Evolutionary conservation across 2,797 vertebrate species (phyloP).

Genomic region (Pipistrellus pygmaeus): DNA sequence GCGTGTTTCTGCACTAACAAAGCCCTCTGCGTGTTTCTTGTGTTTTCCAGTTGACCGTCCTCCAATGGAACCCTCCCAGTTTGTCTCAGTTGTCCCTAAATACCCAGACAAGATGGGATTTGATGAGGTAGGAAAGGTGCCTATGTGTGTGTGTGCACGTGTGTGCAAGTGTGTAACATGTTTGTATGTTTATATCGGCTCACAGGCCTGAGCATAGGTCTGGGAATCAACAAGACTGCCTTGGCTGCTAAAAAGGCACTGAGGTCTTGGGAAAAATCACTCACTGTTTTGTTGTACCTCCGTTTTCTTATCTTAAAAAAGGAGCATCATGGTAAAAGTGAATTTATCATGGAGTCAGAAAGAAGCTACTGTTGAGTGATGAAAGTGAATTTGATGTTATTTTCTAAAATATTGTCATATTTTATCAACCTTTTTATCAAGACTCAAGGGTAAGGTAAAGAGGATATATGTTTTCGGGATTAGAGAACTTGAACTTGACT

Average conservation of each 20-base stretch:
- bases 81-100: conserved; percentile 88
- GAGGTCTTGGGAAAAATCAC: neutral
- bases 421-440: conserved; percentile 2
- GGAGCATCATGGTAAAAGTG: neutral
- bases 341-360: neutral
- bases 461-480: neutral
- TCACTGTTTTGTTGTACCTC: neutral
- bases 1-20: conserved; percentile 13
- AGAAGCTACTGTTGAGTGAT: neutral
- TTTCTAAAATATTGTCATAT: neutral
- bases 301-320: conserved; percentile 19
- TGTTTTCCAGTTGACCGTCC: conserved; percentile 93
- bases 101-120: conserved; percentile 94
- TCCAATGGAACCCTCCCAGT: conserved; percentile 92
- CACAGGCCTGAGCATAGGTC: neutral
- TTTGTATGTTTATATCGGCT: neutral
- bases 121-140: conserved; percentile 91
- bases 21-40: conserved; percentile 4
- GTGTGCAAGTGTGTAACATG: neutral
- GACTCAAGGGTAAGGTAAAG: neutral
- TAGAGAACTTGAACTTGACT: neutral
- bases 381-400: neutral
- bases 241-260: neutral
- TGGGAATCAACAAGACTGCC: neutral
- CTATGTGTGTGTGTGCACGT: neutral